Evolutionary conservation across 2,113 vertebrate genomes (phyloP), one percentile per base, ranked within the genome.

Genomic region (Solenodon paradoxus): DNA sequence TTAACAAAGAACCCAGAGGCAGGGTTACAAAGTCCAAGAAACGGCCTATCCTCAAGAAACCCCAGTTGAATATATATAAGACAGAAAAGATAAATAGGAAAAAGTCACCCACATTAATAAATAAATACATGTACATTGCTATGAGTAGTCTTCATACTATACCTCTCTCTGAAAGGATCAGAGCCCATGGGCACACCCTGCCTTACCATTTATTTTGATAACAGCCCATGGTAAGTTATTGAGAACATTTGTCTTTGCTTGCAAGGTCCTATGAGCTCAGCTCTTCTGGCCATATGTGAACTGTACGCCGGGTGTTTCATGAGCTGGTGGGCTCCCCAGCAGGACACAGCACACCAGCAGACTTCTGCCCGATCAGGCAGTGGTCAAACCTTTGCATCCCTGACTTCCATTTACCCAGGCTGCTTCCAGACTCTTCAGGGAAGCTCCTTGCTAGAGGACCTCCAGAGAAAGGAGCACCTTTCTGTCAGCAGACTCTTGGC

Each of bases 301-400:
- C 53, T 71, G 61, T 20, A 28, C 45, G 9, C 63, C 92, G 92
- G 66, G 77, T 94, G 90, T 35, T 95, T 83, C 88, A 92, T 2
- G 8, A n/a, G 51, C 72, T 59, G 47, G 71, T 12, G 2, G 55
- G n/a, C 61, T 66, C 59, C 53, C 42, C 42, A 13, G 74, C 1
- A 0, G 53, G 24, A 35, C 47, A 30, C 63, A 55, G 51, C 12
- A 30, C 32, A 69, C 7, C 1, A n/a, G 26, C 49, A 74, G 63
- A 63, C 64, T 47, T 51, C 26, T 38, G 89, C 64, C 68, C 51
- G 28, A 30, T 53, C 24, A 2, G 57, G 63, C 8, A 5, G 45
- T 9, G 2, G 75, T 88, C 59, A 7, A 22, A 30, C n/a, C 24
- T 47, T n/a, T 47, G 3, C 3, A 53, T 42, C 19, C 22, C 49